phyloP scores from a whole-genome alignment of 2,888 invertebrate species.

The Lamellibrachia columna region DNA sequence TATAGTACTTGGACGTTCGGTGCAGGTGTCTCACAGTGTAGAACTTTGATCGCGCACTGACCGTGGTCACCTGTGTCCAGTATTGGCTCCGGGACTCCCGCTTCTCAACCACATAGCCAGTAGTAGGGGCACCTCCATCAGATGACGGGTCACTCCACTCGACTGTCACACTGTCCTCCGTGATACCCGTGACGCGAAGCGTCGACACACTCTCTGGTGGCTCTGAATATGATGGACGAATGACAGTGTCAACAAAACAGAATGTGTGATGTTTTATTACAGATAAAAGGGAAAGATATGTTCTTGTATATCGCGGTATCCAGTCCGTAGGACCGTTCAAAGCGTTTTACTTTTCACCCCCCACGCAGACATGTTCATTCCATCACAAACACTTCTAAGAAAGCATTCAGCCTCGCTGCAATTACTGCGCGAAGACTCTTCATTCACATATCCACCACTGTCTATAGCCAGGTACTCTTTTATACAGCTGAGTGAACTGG shows the following conservation, averaged over 20 bases:
- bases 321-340: too few relatives aligned
- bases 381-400: too few relatives aligned
- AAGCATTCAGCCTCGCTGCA: too few relatives aligned
- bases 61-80: constrained; percentile 40
- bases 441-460: too few relatives aligned
- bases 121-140: constrained; percentile 55
- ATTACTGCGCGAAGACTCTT: too few relatives aligned
- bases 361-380: too few relatives aligned
- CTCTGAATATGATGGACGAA: constrained; percentile 25
- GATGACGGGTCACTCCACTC: constrained; percentile 61
- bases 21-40: constrained; percentile 37
- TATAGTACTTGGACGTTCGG: constrained; percentile 72
- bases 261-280: background rate
- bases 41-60: constrained; percentile 30
- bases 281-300: background rate
- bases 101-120: constrained; percentile 50
- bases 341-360: too few relatives aligned
- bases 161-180: constrained; percentile 53
- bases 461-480: too few relatives aligned
- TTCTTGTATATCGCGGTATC: background rate
- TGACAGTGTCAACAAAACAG: background rate
- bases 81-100: constrained; percentile 37
- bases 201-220: constrained; percentile 37
- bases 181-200: constrained; percentile 47
- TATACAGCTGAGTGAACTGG: too few relatives aligned